Conservation (phyloP, 2,888 invertebrate species). For the Agrochola macilenta region DNA sequence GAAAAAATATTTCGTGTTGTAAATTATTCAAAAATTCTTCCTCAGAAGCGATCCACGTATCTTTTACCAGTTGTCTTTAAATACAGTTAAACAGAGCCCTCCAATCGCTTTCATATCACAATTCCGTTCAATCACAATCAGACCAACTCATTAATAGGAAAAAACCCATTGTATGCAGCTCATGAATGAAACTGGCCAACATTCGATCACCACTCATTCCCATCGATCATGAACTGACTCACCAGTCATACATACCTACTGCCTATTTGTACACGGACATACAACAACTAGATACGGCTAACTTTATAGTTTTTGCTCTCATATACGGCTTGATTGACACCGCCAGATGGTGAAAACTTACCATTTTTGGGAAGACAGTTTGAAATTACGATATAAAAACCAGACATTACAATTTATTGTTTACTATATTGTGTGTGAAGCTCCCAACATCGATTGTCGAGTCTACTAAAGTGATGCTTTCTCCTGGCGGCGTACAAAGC, state of each 20-base stretch:
- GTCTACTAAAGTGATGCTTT: constrained; percentile 36
- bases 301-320: constrained; percentile 26
- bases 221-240: constrained; percentile 66
- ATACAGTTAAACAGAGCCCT: constrained; percentile 2
- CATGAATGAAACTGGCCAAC: constrained; percentile 68
- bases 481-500: constrained; percentile 45
- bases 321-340: constrained; percentile 60
- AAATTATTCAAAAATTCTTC: background rate
- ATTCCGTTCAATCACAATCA: constrained; percentile 47
- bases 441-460: background rate
- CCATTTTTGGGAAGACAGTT: constrained; percentile 44
- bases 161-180: constrained; percentile 62
- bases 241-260: constrained; percentile 56
- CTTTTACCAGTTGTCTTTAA: background rate
- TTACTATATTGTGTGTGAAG: constrained; percentile 1
- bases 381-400: constrained; percentile 24
- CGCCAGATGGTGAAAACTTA: constrained; percentile 59
- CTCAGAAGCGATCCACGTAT: background rate
- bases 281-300: constrained; percentile 60
- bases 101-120: constrained; percentile 45
- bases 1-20: background rate
- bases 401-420: constrained; percentile 7
- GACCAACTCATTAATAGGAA: constrained; percentile 56
- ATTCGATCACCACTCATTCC: constrained; percentile 54
- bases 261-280: constrained; percentile 49